phyloP scores from a whole-genome alignment of 2,888 invertebrate genomes.

The Phasia obesa region DNA sequence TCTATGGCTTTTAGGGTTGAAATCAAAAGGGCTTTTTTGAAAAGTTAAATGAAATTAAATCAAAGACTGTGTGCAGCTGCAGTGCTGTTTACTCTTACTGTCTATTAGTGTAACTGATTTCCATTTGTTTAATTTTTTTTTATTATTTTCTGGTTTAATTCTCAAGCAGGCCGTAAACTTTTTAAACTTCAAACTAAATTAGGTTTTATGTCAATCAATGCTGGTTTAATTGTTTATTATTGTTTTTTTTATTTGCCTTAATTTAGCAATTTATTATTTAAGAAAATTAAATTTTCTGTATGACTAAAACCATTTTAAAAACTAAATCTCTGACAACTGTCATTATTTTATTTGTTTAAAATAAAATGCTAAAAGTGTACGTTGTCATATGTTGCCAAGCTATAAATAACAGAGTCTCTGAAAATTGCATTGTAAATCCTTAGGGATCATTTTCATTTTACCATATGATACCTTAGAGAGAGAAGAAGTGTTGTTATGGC shows the following conservation, averaged over 20 bases:
- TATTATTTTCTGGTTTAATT: no score
- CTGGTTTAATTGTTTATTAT: not conserved
- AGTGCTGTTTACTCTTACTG: not conserved
- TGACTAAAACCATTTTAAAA: not conserved
- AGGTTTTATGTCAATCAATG: slow-evolving; percentile 23
- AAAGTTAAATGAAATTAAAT: slow-evolving; percentile 2
- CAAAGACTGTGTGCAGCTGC: no score
- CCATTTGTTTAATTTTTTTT: not conserved
- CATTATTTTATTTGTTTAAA: not conserved
- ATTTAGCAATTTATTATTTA: not conserved
- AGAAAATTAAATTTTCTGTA: not conserved
- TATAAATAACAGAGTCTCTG: not conserved
- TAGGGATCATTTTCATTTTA: not conserved
- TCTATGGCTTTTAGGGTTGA: slow-evolving; percentile 4
- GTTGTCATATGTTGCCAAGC: not conserved
- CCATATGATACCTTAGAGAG: not conserved
- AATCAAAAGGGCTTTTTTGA: not conserved
- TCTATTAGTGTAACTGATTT: slow-evolving; percentile 3
- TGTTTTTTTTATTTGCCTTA: slow-evolving; percentile 1
- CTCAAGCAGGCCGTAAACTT: slow-evolving; percentile 15
- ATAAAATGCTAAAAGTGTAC: slow-evolving; percentile 6
- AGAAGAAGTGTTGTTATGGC: not conserved
- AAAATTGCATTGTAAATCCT: not conserved
- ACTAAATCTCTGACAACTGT: not conserved
- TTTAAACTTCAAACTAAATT: slow-evolving; percentile 10